Evolutionary conservation across 2,888 invertebrate species (phyloP).

Genomic region (Lasioglossum figueresi): DNA sequence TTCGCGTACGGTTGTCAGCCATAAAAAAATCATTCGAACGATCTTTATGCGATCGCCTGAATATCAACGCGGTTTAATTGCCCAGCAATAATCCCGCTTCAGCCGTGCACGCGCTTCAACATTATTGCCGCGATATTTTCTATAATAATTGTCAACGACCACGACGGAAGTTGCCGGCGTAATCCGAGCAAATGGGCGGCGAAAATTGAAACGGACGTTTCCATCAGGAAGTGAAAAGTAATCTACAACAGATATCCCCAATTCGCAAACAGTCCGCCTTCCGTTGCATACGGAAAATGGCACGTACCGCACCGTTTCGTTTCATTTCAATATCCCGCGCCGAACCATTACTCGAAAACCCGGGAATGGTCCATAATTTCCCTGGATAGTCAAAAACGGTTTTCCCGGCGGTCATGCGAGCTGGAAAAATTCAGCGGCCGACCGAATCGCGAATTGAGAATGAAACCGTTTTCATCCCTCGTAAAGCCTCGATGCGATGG

Average conservation of each 20-base stretch:
- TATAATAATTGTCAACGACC: not conserved
- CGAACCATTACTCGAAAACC: not conserved
- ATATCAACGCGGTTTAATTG: not conserved
- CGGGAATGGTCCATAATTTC: conserved; percentile 4
- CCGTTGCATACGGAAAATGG: not conserved
- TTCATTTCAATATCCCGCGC: not conserved
- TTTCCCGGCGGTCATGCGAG: not conserved
- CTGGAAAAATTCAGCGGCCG: not conserved
- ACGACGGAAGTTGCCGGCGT: not conserved
- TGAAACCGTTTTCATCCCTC: not conserved
- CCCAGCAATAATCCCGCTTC: not conserved
- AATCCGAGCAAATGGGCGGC: not conserved
- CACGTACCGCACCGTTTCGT: not conserved
- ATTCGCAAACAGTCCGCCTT: not conserved
- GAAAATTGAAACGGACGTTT: not conserved
- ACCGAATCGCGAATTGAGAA: not conserved
- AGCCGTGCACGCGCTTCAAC: not conserved
- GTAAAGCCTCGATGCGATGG: not conserved
- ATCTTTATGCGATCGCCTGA: not conserved
- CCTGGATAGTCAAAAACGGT: not conserved
- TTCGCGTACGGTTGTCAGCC: not conserved
- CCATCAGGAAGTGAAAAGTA: not conserved
- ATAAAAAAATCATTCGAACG: not conserved
- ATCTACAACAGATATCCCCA: not conserved
- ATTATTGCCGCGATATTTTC: not conserved